These are phyloP conservation scores for Athene noctua DNA, from an alignment of 2,113 vertebrate species.

Conservation along the genomic window DNA sequence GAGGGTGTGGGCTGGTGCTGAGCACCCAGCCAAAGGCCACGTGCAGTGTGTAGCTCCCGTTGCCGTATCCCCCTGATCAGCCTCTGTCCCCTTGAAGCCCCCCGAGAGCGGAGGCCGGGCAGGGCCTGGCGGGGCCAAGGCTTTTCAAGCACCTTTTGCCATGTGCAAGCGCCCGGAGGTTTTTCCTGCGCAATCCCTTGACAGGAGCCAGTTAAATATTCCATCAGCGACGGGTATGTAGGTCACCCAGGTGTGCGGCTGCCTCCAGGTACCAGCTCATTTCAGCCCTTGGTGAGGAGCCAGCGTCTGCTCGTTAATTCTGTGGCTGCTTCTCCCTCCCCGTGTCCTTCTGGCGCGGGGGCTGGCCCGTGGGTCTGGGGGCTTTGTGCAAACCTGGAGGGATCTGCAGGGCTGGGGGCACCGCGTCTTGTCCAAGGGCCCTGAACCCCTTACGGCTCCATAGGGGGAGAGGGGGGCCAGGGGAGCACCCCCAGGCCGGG, in stretches of 20 bases:
- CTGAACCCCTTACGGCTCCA: fast-evolving
- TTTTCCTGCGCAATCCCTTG: fast-evolving
- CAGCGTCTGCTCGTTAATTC: not conserved
- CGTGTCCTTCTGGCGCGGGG: not conserved
- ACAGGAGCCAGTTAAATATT: not conserved
- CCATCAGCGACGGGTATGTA: not conserved
- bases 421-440: fast-evolving
- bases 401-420: not conserved
- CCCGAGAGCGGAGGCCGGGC: fast-evolving
- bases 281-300: not conserved
- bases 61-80: not conserved
- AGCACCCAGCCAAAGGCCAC: not conserved
- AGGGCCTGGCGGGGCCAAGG: not conserved
- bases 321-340: not conserved
- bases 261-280: not conserved
- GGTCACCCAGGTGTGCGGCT: slow-evolving; percentile 22
- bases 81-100: not conserved
- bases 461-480: not conserved
- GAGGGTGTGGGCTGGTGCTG: not conserved
- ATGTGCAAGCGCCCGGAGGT: fast-evolving
- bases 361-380: fast-evolving
- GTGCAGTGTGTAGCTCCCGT: not conserved
- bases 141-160: not conserved
- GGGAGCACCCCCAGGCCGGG: too few species aligned
- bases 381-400: not conserved